A percentile compares a stretch with the other conserved stretches of the same genome.
These are phyloP conservation scores for Aphelocoma californica DNA, from an alignment of 2,797 vertebrate genomes.

Conservation along the genomic window DNA sequence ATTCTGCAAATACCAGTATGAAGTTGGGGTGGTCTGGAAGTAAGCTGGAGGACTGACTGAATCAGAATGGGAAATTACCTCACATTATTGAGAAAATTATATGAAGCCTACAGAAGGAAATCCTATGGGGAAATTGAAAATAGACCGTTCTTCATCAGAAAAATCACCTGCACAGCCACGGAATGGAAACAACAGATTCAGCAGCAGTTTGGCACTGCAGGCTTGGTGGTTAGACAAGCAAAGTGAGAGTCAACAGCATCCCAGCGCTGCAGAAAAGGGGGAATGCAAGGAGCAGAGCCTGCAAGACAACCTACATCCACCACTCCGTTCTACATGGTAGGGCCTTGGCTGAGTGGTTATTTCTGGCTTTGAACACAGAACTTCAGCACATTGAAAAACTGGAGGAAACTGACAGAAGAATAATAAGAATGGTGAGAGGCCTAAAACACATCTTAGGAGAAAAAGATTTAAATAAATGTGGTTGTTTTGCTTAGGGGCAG, in stretches of 20 bases:
- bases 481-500: background rate
- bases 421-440: background rate
- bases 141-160: background rate
- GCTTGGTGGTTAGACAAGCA: background rate
- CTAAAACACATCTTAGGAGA: background rate
- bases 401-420: background rate
- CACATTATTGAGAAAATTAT: background rate
- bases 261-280: accelerated
- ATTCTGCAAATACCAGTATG: background rate
- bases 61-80: background rate
- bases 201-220: background rate
- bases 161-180: background rate
- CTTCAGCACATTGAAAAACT: background rate
- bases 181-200: background rate
- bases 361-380: background rate
- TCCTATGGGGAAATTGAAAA: background rate
- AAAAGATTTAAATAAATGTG: background rate
- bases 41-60: background rate
- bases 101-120: background rate
- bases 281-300: background rate
- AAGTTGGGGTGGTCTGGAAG: background rate
- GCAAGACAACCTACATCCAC: background rate
- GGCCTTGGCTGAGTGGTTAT: background rate
- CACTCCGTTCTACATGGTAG: background rate
- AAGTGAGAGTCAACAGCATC: background rate